These are phyloP conservation scores for Anthonomus grandis DNA, from an alignment of 1,140 invertebrate species.

Conservation along the genomic window DNA sequence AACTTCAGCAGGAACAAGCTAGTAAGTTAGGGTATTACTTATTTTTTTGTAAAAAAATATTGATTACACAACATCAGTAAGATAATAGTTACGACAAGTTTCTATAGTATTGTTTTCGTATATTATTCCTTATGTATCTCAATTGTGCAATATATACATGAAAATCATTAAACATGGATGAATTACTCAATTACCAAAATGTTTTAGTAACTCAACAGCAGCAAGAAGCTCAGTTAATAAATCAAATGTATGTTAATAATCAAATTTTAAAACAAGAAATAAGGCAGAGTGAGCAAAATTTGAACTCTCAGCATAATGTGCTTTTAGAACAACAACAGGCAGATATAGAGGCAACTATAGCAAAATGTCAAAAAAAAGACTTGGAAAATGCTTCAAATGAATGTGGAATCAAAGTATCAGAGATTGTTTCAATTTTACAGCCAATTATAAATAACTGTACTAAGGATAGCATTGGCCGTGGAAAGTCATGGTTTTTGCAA, in stretches of 20 bases:
- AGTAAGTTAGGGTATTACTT: constrained; percentile 56
- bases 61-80: constrained; percentile 44
- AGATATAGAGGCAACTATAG: constrained; percentile 84
- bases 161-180: not conserved
- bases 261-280: constrained; percentile 86
- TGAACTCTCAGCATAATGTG: constrained; percentile 88
- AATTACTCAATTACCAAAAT: constrained; percentile 24
- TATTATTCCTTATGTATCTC: no score
- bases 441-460: constrained; percentile 96
- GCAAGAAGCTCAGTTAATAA: constrained; percentile 42
- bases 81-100: no score
- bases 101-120: no score
- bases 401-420: constrained; percentile 72
- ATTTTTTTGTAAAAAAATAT: constrained; percentile 17
- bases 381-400: constrained; percentile 72
- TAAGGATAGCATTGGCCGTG: constrained; percentile 96
- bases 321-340: constrained; percentile 81
- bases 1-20: constrained; percentile 87
- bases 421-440: constrained; percentile 82
- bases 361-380: constrained; percentile 73
- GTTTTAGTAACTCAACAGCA: constrained; percentile 32
- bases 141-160: no score
- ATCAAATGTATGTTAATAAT: constrained; percentile 73
- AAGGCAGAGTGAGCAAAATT: constrained; percentile 88
- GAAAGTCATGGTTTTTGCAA: constrained; percentile 91